These are phyloP conservation scores for Nettapus auritus DNA, from an alignment of 2,113 vertebrate species.

Conservation along the genomic window DNA sequence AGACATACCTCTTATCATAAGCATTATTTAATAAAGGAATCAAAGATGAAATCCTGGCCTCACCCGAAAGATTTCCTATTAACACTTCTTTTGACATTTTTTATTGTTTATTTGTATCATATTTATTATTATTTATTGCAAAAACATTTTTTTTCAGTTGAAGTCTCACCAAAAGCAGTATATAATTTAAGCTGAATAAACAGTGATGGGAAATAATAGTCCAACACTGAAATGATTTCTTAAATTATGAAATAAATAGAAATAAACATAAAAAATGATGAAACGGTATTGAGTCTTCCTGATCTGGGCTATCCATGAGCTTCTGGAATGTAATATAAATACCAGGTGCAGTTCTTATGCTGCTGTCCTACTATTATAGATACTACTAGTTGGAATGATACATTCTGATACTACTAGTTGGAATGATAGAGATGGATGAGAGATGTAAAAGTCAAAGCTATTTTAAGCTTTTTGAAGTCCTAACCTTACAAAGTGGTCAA, in stretches of 20 bases:
- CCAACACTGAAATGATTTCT: neutral
- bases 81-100: neutral
- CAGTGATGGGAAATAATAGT: neutral
- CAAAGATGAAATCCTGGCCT: neutral
- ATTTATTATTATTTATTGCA: neutral
- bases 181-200: neutral
- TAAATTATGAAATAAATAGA: neutral
- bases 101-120: neutral
- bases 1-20: neutral
- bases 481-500: neutral
- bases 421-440: neutral
- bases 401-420: neutral
- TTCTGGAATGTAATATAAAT: neutral
- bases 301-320: neutral
- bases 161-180: neutral
- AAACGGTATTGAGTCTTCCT: neutral
- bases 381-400: neutral
- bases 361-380: neutral
- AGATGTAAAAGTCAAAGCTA: neutral
- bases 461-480: conserved; percentile 13
- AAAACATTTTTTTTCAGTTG: neutral
- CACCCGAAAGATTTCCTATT: neutral
- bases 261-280: neutral
- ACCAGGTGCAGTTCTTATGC: neutral
- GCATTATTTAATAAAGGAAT: neutral